phyloP scores from a whole-genome alignment of 2,888 invertebrate genomes.

The Dasypolia templi region DNA sequence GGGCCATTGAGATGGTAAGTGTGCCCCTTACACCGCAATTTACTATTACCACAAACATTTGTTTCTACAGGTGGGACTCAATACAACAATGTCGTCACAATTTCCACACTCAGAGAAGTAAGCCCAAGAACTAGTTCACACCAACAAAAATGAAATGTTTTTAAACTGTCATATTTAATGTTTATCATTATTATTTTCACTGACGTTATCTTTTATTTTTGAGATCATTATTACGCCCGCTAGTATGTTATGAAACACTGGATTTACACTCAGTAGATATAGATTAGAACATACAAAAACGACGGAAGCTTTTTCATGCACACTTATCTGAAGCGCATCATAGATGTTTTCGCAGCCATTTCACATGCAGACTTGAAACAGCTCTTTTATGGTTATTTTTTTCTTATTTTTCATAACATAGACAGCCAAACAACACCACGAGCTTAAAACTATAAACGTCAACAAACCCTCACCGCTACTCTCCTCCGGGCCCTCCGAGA shows the following conservation, averaged over 20 bases:
- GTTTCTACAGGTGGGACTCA: background rate
- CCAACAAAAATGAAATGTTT: background rate
- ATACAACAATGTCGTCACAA: background rate
- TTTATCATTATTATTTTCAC: too few species aligned
- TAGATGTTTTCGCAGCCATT: background rate
- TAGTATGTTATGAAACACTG: too few species aligned
- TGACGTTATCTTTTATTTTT: too few species aligned
- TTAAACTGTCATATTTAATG: background rate
- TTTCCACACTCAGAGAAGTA: background rate
- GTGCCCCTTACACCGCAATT: too few species aligned
- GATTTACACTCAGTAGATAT: too few species aligned
- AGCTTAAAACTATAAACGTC: slow-evolving; percentile 4
- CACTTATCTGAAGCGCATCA: background rate
- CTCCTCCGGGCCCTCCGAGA: slow-evolving; percentile 98
- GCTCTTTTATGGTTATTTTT: background rate
- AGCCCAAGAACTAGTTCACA: background rate
- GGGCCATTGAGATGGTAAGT: too few species aligned
- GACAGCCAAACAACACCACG: background rate
- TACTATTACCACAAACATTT: background rate
- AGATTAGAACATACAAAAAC: background rate
- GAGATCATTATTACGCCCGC: too few species aligned
- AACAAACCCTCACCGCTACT: slow-evolving; percentile 93
- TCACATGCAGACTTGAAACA: background rate
- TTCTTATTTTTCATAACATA: too few species aligned
- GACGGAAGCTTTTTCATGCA: background rate